A percentile compares a stretch with the other conserved stretches of the same genome.
These are phyloP conservation scores for Hippocampus kuda DNA, from an alignment of 2,797 vertebrate species.

Conservation along the genomic window DNA sequence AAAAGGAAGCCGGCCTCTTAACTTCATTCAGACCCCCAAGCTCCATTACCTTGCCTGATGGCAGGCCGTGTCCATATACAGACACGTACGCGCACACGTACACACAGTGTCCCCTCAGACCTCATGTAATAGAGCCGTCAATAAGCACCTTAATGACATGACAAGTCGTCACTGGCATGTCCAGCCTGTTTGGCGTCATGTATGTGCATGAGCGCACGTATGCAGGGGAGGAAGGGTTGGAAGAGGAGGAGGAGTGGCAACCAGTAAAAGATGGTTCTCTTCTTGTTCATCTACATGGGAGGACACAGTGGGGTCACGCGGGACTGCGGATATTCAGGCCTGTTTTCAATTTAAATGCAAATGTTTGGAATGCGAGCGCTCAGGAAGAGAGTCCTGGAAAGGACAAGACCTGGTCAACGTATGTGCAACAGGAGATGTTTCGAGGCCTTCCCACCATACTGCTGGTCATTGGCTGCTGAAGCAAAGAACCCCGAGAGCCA, in stretches of 20 bases:
- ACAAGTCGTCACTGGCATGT: constrained; percentile 17
- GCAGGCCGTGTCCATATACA: constrained; percentile 9
- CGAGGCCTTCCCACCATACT: constrained; percentile 13
- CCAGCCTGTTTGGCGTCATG: constrained; percentile 26
- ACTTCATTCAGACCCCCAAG: constrained; percentile 20
- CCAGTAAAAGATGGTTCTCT: constrained; percentile 52
- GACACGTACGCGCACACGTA: constrained; percentile 13
- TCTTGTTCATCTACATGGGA: constrained; percentile 53
- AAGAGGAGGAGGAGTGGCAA: constrained; percentile 43
- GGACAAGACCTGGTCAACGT: constrained; percentile 11
- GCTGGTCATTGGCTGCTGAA: constrained; percentile 29
- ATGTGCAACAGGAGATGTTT: constrained; percentile 14
- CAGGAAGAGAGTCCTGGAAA: constrained; percentile 26
- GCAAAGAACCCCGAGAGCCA: constrained; percentile 17
- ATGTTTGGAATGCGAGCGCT: constrained; percentile 55
- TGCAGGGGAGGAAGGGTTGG: constrained; percentile 26
- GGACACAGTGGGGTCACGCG: constrained; percentile 50
- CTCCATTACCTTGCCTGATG: constrained; percentile 17
- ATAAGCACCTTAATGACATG: constrained; percentile 26
- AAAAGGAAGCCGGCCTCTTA: constrained; percentile 9
- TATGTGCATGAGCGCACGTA: constrained; percentile 20
- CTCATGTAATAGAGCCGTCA: constrained; percentile 42
- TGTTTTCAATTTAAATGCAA: constrained; percentile 68
- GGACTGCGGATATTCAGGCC: constrained; percentile 50
- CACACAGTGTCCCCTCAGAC: constrained; percentile 34